Evolutionary conservation across 2,888 invertebrate genomes (phyloP), one percentile per base, ranked within the genome.

Genomic region (Phyto melanocephala): DNA sequence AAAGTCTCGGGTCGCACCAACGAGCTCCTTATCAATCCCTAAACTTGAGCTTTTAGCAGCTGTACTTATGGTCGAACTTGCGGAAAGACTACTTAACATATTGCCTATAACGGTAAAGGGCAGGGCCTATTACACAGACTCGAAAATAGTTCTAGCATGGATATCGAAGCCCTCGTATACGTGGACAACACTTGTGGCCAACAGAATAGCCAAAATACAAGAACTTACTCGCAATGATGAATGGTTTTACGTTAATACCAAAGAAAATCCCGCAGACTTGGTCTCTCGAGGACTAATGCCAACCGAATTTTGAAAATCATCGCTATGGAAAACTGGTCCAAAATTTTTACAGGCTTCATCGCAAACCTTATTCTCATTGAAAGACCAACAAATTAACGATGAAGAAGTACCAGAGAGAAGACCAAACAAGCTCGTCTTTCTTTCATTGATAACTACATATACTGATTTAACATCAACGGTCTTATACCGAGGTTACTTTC

Each of bases 151-250:
- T n/a, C n/a, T n/a, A n/a, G n/a, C n/a, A n/a, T n/a, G n/a, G n/a
- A 22, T 52, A 13, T 22, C 52, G 10, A 52, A 52, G 11, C 52
- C 52, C 10, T 52, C 28, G 4, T 62, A 62, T 20, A 62, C 62
- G 15, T 63, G 62, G 45, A 63, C 45, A 20, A 40, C 40, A n/a
- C 47, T 63, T 47, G 63, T 63, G 1, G 47, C 47, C 33, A 63
- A 63, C 8, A 50, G 65, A 50, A 8, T 65, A 22, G 65, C 50
- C 4, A 65, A 52, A 22, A 58, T 70, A 28, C 70, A 70, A 56
- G 45, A 70, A 28, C 45, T 56, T 2, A 56, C 70, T 33, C 54
- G 56, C 4, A 33, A 7, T 17, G 17, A 42, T 15, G 40, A 68
- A 42, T 68, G 68, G 68, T 5, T 8, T 28, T 54, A 68, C 22